Evolutionary conservation across 92 coral and sea anemone species (phyloP), one percentile per base, ranked within the genome.

Genomic region (Galaxea fascicularis): DNA sequence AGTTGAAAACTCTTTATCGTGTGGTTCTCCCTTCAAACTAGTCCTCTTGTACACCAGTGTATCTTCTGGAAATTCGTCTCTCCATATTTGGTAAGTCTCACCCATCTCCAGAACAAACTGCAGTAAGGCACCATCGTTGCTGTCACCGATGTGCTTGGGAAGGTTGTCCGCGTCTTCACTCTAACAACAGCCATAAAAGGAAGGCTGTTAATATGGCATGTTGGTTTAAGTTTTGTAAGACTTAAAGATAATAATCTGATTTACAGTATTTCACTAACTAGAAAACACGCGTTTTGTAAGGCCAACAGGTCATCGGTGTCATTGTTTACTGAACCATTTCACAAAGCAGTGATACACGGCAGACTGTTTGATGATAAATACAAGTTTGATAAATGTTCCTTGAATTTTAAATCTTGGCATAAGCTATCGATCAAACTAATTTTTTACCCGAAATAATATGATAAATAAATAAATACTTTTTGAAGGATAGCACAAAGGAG

Each of bases 41-140:
- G 77, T 84, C 51, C 81, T 89, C 64, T 89, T 92, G 66, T 82
- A 77, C n/a, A 96, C 83, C 70, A 88, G 87, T 20, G 74, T 20
- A 81, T 93, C 97, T 71, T 94, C 95, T 5, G 98, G 98, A 57
- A 89, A 88, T 72, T 94, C 92, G 54, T 95, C 99, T 68, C 99
- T 82, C 90, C 92, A 92, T 57, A 89, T 67, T 66, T 93, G 96
- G 73, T 96, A 96, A 13, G 94, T 86, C 75, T 89, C 94, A 0
- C 94, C 91, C 59, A 96, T 75, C 60, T 95, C 92, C 10, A 91
- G 89, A 4, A 93, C 78, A 56, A 96, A 91, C 81, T 95, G 96
- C 46, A 96, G 92, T 51, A 96, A 87, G 9, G 99, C 98, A 44
- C 99, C 88, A 62, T 96, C 99, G 0, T 85, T 90, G 65, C 94